A percentile compares a stretch with the other conserved stretches of the same genome.
Conservation (phyloP, 35 echinoderm and acorn worm genomes). For the Chiridota heheva region DNA sequence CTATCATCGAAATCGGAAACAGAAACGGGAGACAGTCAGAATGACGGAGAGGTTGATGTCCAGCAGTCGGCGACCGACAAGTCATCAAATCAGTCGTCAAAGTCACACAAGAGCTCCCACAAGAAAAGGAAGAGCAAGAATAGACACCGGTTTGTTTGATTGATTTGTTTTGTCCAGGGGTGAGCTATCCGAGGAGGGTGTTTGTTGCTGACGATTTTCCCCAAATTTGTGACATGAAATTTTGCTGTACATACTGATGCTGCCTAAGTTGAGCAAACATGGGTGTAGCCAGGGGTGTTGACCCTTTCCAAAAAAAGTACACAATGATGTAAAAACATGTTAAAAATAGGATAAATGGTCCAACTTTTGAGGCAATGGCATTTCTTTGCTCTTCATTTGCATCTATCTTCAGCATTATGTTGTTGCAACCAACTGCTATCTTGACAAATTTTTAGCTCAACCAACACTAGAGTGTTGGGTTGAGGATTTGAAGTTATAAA, state of each 20-base stretch:
- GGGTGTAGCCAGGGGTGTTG: not conserved
- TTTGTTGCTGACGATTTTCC: not conserved
- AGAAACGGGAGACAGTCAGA: constrained; percentile 52
- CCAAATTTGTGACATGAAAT: not conserved
- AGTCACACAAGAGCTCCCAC: constrained; percentile 81
- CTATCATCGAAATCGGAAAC: constrained; percentile 57
- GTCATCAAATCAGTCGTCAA: constrained; percentile 45
- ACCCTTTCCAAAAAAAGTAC: not conserved
- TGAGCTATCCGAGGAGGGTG: not conserved
- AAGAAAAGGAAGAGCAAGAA: constrained; percentile 99
- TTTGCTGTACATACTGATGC: not conserved
- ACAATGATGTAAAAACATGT: not conserved
- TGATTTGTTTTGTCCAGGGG: not conserved
- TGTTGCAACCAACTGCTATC: too few species aligned
- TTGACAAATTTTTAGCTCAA: too few species aligned
- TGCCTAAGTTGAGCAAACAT: not conserved
- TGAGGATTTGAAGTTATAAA: too few species aligned
- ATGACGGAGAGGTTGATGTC: constrained; percentile 21
- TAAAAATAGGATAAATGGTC: too few species aligned
- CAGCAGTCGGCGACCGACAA: constrained; percentile 13
- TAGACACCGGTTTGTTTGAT: constrained; percentile 67
- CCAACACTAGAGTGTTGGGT: too few species aligned
- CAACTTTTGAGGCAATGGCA: too few species aligned
- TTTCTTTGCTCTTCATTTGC: too few species aligned
- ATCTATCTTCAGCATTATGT: too few species aligned